Conservation (phyloP, 2,113 vertebrate species). For the Argyrosomus japonicus region DNA sequence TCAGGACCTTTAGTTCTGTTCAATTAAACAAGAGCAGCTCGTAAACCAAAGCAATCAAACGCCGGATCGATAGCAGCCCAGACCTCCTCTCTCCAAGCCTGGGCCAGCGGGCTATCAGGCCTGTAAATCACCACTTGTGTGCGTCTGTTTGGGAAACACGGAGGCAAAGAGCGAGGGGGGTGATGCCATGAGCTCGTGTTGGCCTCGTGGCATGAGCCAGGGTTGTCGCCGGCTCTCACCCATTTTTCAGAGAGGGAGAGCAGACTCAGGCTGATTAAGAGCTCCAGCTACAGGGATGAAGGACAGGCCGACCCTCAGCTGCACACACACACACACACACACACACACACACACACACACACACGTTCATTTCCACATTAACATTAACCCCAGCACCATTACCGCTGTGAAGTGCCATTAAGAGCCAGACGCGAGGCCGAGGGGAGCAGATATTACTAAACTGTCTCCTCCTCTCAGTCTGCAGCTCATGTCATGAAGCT, state of each 20-base stretch:
- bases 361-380: conserved; percentile 55
- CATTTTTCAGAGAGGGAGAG: conserved; percentile 28
- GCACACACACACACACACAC: conserved; percentile 20
- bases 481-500: conserved; percentile 29
- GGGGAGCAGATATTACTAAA: conserved; percentile 61
- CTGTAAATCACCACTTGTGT: conserved; percentile 32
- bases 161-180: neutral
- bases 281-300: conserved; percentile 60
- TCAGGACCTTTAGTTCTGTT: conserved; percentile 45
- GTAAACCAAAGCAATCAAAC: conserved; percentile 59
- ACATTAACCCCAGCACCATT: conserved; percentile 72
- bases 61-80: conserved; percentile 33
- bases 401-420: conserved; percentile 71
- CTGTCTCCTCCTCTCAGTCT: conserved; percentile 56
- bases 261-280: conserved; percentile 47
- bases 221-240: conserved; percentile 6
- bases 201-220: conserved; percentile 6
- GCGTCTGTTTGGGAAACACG: conserved; percentile 13
- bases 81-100: neutral
- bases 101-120: neutral
- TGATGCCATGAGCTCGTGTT: conserved; percentile 25
- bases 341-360: conserved; percentile 28
- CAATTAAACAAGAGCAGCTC: conserved; percentile 55
- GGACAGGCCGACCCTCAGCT: conserved; percentile 46
- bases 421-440: conserved; percentile 58